Base-by-base conservation (phyloP, 1,140 invertebrate species). In the Schlechtendalia chinensis region DNA sequence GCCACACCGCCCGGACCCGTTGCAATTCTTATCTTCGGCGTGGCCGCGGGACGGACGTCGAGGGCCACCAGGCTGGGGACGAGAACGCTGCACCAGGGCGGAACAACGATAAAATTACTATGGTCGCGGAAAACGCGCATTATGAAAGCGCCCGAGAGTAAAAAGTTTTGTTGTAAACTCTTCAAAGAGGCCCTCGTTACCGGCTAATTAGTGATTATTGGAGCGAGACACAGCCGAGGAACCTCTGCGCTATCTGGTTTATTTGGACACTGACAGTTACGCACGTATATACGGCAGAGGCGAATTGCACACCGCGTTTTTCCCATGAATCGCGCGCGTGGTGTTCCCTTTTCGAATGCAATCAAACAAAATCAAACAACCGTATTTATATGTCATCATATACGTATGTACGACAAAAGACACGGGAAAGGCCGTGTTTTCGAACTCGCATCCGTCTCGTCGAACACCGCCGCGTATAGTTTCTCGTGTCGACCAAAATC, bases 281-380 rank as follows among this genome's bases (percentile, higher is more conserved):
- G n/a, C n/a, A n/a, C n/a, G n/a, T n/a, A 58, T 45, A 56, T 12
- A 79, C 58, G 17, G 58, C 54, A 54, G 61, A 45, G 45, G 75
- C 75, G 50, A 79, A 79, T 79, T 19, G 58, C 75, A 79, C 45
- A 79, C 75, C 58, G 61, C 75, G 75, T 63, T 79, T 79, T 79
- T 79, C 75, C 75, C 75, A 79, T 63, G 75, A 54, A 59, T 22
- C 58, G 32, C 56, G 53, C 54, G 29, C 24, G 32, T n/a, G n/a
- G 32, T 45, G 56, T 45, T 63, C 75, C 45, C 75, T 77, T 77
- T 58, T 24, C 74, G n/a, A 61, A 61, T 27, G 75, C 75, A 61
- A 79, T 79, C 75, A 79, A 79, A 79, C 75, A 79, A 79, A 79
- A 79, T 79, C 75, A 79, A 79, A 79, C 75, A 79, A 61, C 54